Evolutionary conservation across 1,140 invertebrate genomes (phyloP).

Genomic region (Eulimnadia texana): DNA sequence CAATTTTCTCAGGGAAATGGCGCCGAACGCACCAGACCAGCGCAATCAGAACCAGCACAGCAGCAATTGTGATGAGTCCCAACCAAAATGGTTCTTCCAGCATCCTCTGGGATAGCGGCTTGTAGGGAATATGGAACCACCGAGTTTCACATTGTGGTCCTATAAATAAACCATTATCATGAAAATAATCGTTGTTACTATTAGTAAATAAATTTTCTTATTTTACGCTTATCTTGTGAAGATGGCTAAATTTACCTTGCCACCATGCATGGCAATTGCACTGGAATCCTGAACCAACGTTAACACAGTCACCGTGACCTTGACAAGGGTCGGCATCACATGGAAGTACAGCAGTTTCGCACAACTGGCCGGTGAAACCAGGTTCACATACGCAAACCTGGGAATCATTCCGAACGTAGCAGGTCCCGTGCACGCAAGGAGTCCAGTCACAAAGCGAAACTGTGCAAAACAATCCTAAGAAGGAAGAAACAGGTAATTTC

Average conservation of each 20-base stretch:
- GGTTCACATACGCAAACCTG: constrained; percentile 39
- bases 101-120: constrained; percentile 54
- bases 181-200: too few species aligned
- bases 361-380: constrained; percentile 46
- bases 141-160: constrained; percentile 41
- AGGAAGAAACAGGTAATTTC: background rate
- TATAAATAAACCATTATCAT: constrained; percentile 22
- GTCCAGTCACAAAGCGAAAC: constrained; percentile 51
- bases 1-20: constrained; percentile 67
- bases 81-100: constrained; percentile 69
- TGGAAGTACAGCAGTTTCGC: constrained; percentile 45
- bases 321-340: constrained; percentile 54
- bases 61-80: constrained; percentile 58
- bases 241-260: constrained; percentile 36
- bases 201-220: too few species aligned
- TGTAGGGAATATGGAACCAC: constrained; percentile 47
- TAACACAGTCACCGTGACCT: constrained; percentile 47
- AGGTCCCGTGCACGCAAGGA: constrained; percentile 52
- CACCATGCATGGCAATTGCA: constrained; percentile 57
- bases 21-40: constrained; percentile 62
- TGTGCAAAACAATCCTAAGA: constrained; percentile 46
- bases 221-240: background rate
- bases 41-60: constrained; percentile 53
- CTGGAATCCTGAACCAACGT: constrained; percentile 40
- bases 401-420: constrained; percentile 34